Evolutionary conservation across 2,113 vertebrate genomes (phyloP).

Genomic region (Hippoglossus stenolepis): DNA sequence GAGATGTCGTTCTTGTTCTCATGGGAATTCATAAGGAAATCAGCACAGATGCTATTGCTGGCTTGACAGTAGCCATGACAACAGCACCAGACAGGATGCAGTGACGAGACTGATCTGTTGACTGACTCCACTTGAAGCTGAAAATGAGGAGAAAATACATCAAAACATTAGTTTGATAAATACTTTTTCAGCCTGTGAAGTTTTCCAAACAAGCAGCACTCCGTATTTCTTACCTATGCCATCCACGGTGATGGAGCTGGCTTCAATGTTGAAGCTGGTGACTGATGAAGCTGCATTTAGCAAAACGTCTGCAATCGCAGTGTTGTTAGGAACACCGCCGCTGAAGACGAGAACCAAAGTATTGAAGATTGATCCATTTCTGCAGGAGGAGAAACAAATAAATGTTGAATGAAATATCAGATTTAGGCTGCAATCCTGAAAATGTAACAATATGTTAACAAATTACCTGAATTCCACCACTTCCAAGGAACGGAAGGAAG

Average conservation of each 20-base stretch:
- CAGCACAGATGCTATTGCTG: neutral
- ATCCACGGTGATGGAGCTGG: conserved; percentile 24
- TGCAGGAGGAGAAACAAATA: conserved; percentile 17
- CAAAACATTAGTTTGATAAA: neutral
- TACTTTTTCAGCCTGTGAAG: neutral
- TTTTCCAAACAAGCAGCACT: neutral
- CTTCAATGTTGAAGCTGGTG: conserved; percentile 46
- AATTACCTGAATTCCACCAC: conserved; percentile 47
- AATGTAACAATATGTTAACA: neutral
- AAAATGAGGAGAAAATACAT: neutral
- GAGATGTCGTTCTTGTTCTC: too few species aligned
- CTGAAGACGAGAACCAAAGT: neutral
- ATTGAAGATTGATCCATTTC: conserved; percentile 60
- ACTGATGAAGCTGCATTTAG: conserved; percentile 17
- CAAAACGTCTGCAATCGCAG: conserved; percentile 35
- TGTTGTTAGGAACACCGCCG: conserved; percentile 14
- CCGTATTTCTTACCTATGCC: conserved; percentile 21
- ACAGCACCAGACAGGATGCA: conserved; percentile 4
- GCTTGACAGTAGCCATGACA: conserved; percentile 3
- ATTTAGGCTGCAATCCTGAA: neutral
- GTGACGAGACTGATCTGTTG: neutral
- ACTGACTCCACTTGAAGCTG: conserved; percentile 11
- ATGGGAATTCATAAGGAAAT: neutral
- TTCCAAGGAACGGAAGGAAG: neutral
- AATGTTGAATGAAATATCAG: neutral